Percentiles rank a stretch among this genome's conserved stretches.
phyloP scores from a whole-genome alignment of 2,888 invertebrate species.

The Anoplius nigerrimus region DNA sequence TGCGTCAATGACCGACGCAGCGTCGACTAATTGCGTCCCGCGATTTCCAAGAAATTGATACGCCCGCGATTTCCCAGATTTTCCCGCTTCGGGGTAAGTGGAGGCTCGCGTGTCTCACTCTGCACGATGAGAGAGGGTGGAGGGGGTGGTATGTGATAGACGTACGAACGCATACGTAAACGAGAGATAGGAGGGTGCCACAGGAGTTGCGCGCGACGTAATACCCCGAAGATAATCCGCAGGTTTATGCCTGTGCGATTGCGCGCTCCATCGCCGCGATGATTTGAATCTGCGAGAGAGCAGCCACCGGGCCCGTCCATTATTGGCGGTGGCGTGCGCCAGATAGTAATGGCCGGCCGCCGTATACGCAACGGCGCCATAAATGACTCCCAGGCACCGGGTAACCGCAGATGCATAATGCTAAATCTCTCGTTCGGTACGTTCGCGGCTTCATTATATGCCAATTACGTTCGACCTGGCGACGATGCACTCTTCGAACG shows the following conservation, averaged over 20 bases:
- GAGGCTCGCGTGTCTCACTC: too few species aligned
- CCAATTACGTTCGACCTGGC: slow-evolving; percentile 12
- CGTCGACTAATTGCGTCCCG: too few species aligned
- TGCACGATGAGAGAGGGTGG: neutral
- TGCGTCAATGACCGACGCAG: too few species aligned
- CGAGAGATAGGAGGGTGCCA: neutral
- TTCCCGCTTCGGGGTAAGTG: too few species aligned
- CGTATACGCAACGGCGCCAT: slow-evolving; percentile 10
- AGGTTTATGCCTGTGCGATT: slow-evolving; percentile 49
- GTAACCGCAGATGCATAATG: slow-evolving; percentile 44
- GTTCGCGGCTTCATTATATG: slow-evolving; percentile 48
- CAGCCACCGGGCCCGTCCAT: slow-evolving; percentile 30
- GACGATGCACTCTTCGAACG: too few species aligned
- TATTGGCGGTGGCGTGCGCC: slow-evolving; percentile 40
- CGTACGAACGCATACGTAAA: slow-evolving; percentile 13
- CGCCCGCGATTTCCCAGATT: too few species aligned
- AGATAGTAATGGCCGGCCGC: slow-evolving; percentile 31
- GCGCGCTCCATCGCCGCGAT: slow-evolving; percentile 44
- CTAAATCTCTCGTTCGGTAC: slow-evolving; percentile 45
- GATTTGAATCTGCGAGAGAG: slow-evolving; percentile 37
- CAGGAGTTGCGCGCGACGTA: neutral
- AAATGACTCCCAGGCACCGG: slow-evolving; percentile 23
- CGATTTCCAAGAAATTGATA: too few species aligned
- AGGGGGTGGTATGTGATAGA: slow-evolving; percentile 9
- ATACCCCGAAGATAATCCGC: slow-evolving; percentile 48